phyloP scores from a whole-genome alignment of 2,113 vertebrate species.

The Phoxinus phoxinus region DNA sequence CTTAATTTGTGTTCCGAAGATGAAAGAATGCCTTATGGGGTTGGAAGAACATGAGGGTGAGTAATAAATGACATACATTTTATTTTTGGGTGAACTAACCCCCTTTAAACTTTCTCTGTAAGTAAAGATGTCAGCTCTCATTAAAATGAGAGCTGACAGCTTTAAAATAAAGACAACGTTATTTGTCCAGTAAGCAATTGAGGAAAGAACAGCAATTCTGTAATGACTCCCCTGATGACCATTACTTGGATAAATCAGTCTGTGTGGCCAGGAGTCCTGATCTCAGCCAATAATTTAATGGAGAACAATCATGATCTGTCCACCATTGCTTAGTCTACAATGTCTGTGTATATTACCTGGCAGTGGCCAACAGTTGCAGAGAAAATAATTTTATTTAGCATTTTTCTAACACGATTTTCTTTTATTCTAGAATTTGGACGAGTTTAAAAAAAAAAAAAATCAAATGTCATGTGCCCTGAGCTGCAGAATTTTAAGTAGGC shows the following conservation, averaged over 20 bases:
- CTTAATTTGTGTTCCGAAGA: no score
- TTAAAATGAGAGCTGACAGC: no score
- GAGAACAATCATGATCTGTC: constrained; percentile 59
- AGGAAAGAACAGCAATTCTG: constrained; percentile 51
- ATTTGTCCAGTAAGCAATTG: constrained; percentile 41
- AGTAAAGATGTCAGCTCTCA: not conserved
- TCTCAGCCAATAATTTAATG: constrained; percentile 66
- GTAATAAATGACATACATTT: no score
- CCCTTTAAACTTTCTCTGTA: not conserved
- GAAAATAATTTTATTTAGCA: not conserved
- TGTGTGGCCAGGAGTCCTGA: constrained; percentile 55
- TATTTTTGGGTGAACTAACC: no score
- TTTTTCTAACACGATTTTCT: not conserved
- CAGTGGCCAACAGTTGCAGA: not conserved
- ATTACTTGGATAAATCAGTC: constrained; percentile 60
- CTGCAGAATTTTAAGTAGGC: not conserved
- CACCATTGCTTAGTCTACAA: not conserved
- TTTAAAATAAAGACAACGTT: not conserved
- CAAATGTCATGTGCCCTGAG: not conserved
- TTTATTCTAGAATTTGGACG: not conserved
- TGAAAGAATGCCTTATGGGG: no score
- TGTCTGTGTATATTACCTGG: not conserved
- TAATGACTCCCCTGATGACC: constrained; percentile 62
- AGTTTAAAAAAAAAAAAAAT: not conserved
- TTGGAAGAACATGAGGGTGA: no score